Evolutionary conservation across 2,797 vertebrate species (phyloP).

Genomic region (Sebastes glaucus): DNA sequence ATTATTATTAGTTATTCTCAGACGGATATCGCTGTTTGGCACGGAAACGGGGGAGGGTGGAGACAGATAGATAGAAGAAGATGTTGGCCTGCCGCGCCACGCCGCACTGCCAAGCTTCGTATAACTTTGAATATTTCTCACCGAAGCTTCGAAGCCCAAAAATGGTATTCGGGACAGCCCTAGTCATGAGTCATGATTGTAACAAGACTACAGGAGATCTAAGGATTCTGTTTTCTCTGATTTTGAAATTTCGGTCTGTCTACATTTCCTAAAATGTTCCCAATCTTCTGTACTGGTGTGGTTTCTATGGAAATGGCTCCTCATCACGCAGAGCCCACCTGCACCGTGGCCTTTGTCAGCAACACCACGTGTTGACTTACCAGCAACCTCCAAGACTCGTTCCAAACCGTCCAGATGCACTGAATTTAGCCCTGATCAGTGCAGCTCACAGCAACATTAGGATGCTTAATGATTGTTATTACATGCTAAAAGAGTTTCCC

Average conservation of each 20-base stretch:
- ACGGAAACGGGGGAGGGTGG: no score
- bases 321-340: slow-evolving; percentile 33
- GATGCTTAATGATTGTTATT: slow-evolving; percentile 71
- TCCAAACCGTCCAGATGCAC: slow-evolving; percentile 58
- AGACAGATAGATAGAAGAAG: no score
- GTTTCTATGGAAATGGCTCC: slow-evolving; percentile 39
- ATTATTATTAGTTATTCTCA: no score
- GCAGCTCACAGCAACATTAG: slow-evolving; percentile 51
- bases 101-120: accelerated
- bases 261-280: slow-evolving; percentile 18
- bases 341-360: slow-evolving; percentile 42
- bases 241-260: background rate
- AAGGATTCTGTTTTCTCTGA: background rate
- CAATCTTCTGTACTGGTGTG: slow-evolving; percentile 5
- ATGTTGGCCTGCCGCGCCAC: no score
- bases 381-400: slow-evolving; percentile 27
- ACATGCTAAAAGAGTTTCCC: slow-evolving; percentile 60
- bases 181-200: background rate
- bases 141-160: no score
- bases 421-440: slow-evolving; percentile 57
- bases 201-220: background rate
- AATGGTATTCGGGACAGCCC: no score
- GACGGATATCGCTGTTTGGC: no score
- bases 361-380: slow-evolving; percentile 42
- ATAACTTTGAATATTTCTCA: no score